These are phyloP conservation scores for Hesperophylax magnus DNA, from an alignment of 1,140 invertebrate species.

Conservation along the genomic window DNA sequence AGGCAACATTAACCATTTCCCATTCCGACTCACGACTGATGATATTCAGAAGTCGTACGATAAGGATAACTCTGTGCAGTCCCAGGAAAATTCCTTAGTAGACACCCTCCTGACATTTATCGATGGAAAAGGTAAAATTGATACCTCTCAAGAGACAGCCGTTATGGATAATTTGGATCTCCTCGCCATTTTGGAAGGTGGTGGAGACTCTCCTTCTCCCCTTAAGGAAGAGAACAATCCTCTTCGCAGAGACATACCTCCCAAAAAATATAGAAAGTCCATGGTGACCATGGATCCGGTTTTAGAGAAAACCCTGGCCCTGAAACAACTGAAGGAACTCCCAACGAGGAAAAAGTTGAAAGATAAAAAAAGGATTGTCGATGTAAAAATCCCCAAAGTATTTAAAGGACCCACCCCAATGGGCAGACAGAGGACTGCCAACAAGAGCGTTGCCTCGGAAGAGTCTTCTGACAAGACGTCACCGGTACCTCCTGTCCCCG, in stretches of 20 bases:
- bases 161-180: constrained; percentile 45
- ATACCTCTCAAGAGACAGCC: background rate
- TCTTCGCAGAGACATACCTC: background rate
- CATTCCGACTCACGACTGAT: background rate
- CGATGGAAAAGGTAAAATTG: background rate
- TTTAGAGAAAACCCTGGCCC: constrained; percentile 42
- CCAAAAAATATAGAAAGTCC: background rate
- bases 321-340: constrained; percentile 52
- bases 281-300: constrained; percentile 17
- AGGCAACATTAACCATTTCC: background rate
- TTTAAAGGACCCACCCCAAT: background rate
- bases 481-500: constrained; percentile 1
- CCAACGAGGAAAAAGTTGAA: constrained; percentile 28
- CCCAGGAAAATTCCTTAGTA: background rate
- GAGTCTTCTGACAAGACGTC: background rate
- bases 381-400: constrained; percentile 52
- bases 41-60: constrained; percentile 1
- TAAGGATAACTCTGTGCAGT: background rate
- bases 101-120: background rate
- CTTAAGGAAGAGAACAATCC: constrained; percentile 13
- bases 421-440: background rate
- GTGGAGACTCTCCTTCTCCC: constrained; percentile 18
- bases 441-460: background rate
- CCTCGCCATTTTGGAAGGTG: constrained; percentile 51
- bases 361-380: constrained; percentile 39